Base-by-base conservation (phyloP, 2,797 vertebrate species). In the Cyprinella venusta region DNA sequence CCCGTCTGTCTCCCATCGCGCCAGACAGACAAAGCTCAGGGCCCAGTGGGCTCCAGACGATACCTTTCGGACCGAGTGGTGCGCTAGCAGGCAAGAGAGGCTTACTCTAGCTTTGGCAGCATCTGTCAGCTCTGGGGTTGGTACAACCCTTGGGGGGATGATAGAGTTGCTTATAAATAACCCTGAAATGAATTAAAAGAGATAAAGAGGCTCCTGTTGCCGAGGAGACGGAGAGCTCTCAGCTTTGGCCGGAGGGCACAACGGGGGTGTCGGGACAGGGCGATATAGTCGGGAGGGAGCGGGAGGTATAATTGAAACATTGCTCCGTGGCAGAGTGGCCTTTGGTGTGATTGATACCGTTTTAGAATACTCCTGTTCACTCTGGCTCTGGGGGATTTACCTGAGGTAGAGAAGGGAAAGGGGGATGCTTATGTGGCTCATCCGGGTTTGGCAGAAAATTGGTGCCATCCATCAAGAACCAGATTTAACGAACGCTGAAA, bases 381-480 rank as follows among this genome's bases (percentile, higher is more conserved):
- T 88, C 54, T 5, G 82, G 86, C 91, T 90, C 88, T 38, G 72
- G 90, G 76, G 90, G 90, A 91, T 88, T 93, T 92, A 94, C 93
- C 93, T 94, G 93, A 85, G 89, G 88, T 91, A 85, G 89, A 90
- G 90, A 88, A 76, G 77, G 63, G 48, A 54, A 40, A 80, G 79
- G 90, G 87, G 90, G 90, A 87, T 91, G 92, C 92, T 92, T 93
- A 92, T 91, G 91, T 91, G 91, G 90, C 91, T 94, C 92, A 93
- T 94, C 93, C 90, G 92, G 92, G 92, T 94, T 94, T 94, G 92
- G 89, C 90, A 83, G 91, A 92, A 95, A 95, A 95, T 95, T 94
- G 95, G 93, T 92, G 89, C 91, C 92, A 95, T 95, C 94, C 93
- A 95, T 95, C 94, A 95, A 92, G 92, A 85, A 88, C 84, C 84